phyloP scores from a whole-genome alignment of 2,797 vertebrate genomes.

The Picus viridis region DNA sequence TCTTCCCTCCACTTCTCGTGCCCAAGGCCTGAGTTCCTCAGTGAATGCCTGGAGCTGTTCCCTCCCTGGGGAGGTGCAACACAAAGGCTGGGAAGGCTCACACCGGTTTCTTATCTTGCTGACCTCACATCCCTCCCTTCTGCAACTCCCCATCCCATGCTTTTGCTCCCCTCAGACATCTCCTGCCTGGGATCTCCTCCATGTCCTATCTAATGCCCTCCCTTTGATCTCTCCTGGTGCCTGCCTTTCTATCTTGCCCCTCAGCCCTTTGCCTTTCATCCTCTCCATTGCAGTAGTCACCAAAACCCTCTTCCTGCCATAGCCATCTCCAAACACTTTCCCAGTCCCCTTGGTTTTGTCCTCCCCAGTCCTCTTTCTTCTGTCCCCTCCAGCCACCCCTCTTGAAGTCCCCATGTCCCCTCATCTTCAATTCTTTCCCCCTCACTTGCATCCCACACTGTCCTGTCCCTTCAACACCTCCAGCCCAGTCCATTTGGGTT shows the following conservation, averaged over 20 bases:
- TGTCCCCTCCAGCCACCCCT: neutral
- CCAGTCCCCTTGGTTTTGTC: fast-evolving
- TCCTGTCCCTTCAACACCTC: neutral
- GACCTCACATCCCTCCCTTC: too few species aligned
- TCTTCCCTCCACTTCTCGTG: neutral
- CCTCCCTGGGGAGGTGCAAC: too few species aligned
- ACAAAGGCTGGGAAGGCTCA: too few species aligned
- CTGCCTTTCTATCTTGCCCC: neutral
- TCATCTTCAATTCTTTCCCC: too few species aligned
- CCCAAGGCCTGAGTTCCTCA: too few species aligned
- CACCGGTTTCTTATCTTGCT: too few species aligned
- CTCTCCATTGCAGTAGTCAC: neutral
- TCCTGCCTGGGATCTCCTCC: too few species aligned
- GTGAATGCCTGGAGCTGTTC: too few species aligned
- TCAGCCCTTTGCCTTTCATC: neutral
- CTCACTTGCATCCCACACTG: neutral
- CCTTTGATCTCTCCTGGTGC: fast-evolving
- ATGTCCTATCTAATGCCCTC: too few species aligned
- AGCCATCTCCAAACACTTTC: neutral
- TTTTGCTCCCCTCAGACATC: too few species aligned
- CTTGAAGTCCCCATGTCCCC: too few species aligned
- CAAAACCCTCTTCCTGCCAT: neutral
- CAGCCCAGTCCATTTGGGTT: neutral
- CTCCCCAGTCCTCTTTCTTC: neutral
- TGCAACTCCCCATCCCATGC: too few species aligned